Evolutionary conservation across 2,888 invertebrate species (phyloP), one percentile per base, ranked within the genome.

Genomic region (Diloba caeruleocephala): DNA sequence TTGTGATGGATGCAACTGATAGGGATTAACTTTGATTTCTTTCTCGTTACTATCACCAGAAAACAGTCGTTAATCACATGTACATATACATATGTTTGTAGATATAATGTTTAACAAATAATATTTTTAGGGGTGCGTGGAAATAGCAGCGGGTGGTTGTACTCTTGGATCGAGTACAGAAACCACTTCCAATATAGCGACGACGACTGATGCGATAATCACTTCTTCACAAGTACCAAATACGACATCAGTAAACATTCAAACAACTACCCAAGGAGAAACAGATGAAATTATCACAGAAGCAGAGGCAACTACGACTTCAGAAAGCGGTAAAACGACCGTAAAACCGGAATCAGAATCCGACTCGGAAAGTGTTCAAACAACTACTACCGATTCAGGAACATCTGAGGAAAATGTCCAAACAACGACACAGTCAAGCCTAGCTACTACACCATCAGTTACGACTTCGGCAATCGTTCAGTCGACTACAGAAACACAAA

Each of bases 121-220:
- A 15, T 15, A 15, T 32, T 64, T 67, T 25, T 39, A 65, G 65
- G 2, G 0, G 2, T 65, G 65, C 28, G 17, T 34, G 2, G 9
- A 0, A 17, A 38, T 65, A 12, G 26, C 46, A 5, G 52, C 53
- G 32, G 43, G 57, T 4, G 65, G 65, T 3, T 65, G 65, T 3
- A 57, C 63, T 0, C 14, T 61, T 0, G 56, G 57, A 12, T 1
- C 21, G 12, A 42, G 9, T 8, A 25, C 38, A 15, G 25, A 1
- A 7, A 38, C 3, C 0, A 19, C 39, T 5, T 6, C 31, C 12
- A 14, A 29, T 0, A 9, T 4, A 0, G 25, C 25, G 9, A 28
- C 8, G 2, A 32, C 32, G 12, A 8, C 23, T 0, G 57, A 33
- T 33, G 28, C 19, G 13, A 8, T 10, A 12, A 0, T 14, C 4